These are phyloP conservation scores for Myioborus melanocephalus DNA, from an alignment of 2,797 vertebrate genomes.

Conservation along the genomic window DNA sequence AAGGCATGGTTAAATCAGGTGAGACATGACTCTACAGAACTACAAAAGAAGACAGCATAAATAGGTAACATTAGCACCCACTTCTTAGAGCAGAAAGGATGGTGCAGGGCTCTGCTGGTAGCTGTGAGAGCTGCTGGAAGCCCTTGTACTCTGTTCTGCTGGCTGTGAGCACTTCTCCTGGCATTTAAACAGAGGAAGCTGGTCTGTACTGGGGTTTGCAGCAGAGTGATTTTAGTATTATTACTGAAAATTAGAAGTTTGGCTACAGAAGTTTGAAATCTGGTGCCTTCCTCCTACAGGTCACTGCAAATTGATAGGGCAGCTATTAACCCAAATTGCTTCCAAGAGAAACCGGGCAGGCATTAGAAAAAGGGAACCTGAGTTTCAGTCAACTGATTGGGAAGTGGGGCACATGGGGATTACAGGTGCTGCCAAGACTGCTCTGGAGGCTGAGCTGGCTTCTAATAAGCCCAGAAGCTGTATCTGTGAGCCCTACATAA, in stretches of 20 bases:
- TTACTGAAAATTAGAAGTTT: not conserved
- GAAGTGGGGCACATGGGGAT: not conserved
- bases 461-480: not conserved
- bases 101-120: not conserved
- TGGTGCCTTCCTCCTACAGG: not conserved
- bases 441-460: not conserved
- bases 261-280: not conserved
- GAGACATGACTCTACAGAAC: not conserved
- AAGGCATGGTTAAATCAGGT: not conserved
- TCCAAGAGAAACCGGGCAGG: not conserved
- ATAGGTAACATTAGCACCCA: not conserved
- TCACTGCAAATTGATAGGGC: not conserved
- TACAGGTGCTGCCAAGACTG: not conserved
- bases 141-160: not conserved
- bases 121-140: not conserved
- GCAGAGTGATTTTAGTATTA: not conserved
- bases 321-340: not conserved
- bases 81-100: not conserved
- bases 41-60: not conserved
- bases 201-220: not conserved
- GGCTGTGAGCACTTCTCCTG: not conserved
- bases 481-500: not conserved
- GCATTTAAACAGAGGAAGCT: not conserved
- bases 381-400: not conserved
- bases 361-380: not conserved